Evolutionary conservation across 2,888 invertebrate species (phyloP), one percentile per base, ranked within the genome.

Genomic region (Eugnorisma glareosa): DNA sequence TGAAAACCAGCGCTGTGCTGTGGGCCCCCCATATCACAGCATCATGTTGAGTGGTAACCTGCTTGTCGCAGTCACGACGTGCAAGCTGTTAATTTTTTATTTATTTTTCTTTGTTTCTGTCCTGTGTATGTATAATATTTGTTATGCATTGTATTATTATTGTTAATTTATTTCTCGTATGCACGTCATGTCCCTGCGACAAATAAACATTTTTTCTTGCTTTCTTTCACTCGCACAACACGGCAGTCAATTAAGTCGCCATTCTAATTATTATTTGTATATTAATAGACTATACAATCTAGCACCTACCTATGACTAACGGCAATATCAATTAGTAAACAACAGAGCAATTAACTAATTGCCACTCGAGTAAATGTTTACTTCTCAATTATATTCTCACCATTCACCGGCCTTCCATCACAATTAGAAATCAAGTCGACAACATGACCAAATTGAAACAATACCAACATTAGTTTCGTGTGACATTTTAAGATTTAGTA

Each of bases 311-410:
- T 68, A 35, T 67, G 48, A 71, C 74, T 82, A 79, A 72, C 51
- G 61, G 63, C 61, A 24, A 69, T 83, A 80, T 75, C 73, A 85
- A 63, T 72, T 74, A 78, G 82, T 61, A 73, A 81, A 81, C 57
- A 84, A 57, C 57, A 24, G 15, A 54, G 43, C 64, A 73, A 73
- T 71, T 69, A 74, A 69, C 73, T 77, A 84, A 81, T 80, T 84
- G 69, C 51, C 67, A 70, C 28, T 35, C 8, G 11, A 54, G 54
- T 54, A 78, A 82, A 75, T 82, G 75, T 78, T 85, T 69, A 70
- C 78, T 73, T 67, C 57, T 81, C 48, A 51, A 76, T 84, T 69
- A 66, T 66, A 76, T 67, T 75, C 79, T 35, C 80, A 76, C 75
- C 37, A 45, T 71, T 64, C 70, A 63, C 68, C n/a, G 15, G 40